These are phyloP conservation scores for Malacoctenus gilli DNA, from an alignment of 2,797 vertebrate genomes.

Conservation along the genomic window DNA sequence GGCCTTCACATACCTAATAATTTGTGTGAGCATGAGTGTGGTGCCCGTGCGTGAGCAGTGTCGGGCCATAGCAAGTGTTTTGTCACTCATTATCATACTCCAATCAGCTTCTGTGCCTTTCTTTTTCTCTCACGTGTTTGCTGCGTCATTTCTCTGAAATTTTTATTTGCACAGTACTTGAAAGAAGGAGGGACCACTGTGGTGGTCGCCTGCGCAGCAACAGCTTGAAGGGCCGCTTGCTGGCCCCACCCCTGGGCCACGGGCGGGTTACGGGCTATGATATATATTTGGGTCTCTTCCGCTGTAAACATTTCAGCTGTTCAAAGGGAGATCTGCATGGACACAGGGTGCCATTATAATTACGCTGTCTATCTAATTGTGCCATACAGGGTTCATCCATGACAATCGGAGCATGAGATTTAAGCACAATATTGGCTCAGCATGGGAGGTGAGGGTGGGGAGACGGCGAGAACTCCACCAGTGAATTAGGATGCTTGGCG, in stretches of 20 bases:
- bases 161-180: too few relatives aligned
- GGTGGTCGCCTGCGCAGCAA: conserved; percentile 7
- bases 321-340: conserved; percentile 75
- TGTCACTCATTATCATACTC: too few relatives aligned
- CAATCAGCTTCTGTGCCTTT: too few relatives aligned
- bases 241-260: conserved; percentile 39
- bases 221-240: conserved; percentile 19
- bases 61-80: too few relatives aligned
- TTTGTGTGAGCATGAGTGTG: too few relatives aligned
- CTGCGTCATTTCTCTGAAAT: too few relatives aligned
- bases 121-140: too few relatives aligned
- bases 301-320: conserved; percentile 80
- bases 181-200: too few relatives aligned
- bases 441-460: conserved; percentile 77
- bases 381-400: conserved; percentile 71
- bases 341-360: conserved; percentile 80
- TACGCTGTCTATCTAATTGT: conserved; percentile 79
- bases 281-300: conserved; percentile 77
- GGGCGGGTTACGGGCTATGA: conserved; percentile 37
- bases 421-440: conserved; percentile 84
- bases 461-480: conserved; percentile 61
- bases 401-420: conserved; percentile 85
- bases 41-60: too few relatives aligned
- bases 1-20: neutral
- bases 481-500: conserved; percentile 71